These are phyloP conservation scores for Python bivittatus DNA, from an alignment of 2,113 vertebrate genomes.

Conservation along the genomic window DNA sequence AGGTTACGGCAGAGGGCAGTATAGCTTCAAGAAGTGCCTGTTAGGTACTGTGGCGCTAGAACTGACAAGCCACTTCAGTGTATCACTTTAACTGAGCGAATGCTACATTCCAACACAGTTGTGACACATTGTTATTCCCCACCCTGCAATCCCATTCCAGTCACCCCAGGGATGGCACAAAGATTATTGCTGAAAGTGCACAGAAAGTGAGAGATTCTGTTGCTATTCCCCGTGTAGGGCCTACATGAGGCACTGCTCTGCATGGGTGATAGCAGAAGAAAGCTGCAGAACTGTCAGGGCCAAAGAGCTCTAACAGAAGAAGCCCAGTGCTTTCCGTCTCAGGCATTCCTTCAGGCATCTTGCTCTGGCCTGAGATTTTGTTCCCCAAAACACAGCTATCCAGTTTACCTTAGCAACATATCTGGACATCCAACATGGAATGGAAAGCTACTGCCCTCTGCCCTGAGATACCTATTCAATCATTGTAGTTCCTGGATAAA, in stretches of 20 bases:
- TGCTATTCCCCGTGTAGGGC: background rate
- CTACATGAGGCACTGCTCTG: background rate
- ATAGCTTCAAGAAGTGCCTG: background rate
- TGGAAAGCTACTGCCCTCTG: background rate
- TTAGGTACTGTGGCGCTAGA: background rate
- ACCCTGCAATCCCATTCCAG: background rate
- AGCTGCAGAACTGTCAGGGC: background rate
- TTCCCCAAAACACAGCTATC: background rate
- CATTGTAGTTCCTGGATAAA: background rate
- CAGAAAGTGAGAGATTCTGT: background rate
- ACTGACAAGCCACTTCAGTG: background rate
- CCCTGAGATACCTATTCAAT: background rate
- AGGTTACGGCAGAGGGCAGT: conserved; percentile 28
- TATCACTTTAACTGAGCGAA: background rate
- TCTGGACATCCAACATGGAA: background rate
- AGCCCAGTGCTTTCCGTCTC: no score
- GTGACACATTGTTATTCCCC: background rate
- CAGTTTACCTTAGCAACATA: background rate
- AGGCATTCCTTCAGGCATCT: background rate
- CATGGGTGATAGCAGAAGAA: background rate
- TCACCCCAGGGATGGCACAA: background rate
- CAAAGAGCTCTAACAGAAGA: background rate
- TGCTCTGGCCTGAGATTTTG: background rate
- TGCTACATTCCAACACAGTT: background rate
- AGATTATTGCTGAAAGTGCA: background rate